Conservation (phyloP, 53 echinoderm and acorn worm genomes). For the Zoroaster sp. region DNA sequence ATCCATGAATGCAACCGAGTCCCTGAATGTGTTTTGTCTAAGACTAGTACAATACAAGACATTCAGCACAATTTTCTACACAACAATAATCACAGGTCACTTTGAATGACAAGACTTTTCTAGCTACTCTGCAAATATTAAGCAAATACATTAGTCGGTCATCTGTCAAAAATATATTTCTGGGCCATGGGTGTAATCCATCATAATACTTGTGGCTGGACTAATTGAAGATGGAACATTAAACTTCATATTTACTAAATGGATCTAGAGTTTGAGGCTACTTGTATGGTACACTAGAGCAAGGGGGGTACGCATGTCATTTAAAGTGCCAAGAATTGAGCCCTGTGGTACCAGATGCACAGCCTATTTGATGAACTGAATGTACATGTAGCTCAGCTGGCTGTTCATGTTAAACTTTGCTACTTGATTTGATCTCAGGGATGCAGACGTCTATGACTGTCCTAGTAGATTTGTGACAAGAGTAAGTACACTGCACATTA, state of each 20-base stretch:
- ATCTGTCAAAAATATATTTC: neutral
- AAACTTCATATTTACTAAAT: conserved; percentile 1
- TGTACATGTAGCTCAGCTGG: too few relatives aligned
- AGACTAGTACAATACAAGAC: too few relatives aligned
- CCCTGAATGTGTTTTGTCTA: too few relatives aligned
- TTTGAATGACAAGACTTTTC: neutral
- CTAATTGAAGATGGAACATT: neutral
- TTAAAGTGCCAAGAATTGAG: neutral
- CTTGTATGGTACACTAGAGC: neutral
- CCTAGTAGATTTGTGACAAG: neutral
- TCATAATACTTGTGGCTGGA: neutral
- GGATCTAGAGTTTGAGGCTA: neutral
- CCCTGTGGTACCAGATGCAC: neutral
- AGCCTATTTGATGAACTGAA: neutral
- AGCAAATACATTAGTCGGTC: conserved; percentile 53
- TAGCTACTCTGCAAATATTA: neutral
- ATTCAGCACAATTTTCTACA: too few relatives aligned
- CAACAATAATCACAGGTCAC: neutral
- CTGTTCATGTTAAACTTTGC: too few relatives aligned
- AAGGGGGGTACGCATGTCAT: neutral
- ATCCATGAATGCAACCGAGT: too few relatives aligned
- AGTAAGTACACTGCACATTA: neutral
- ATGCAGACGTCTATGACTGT: neutral
- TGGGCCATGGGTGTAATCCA: conserved; percentile 30
- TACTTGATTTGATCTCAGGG: too few relatives aligned